Percentiles rank a stretch among this genome's conserved stretches.
Evolutionary conservation across 2,888 invertebrate genomes (phyloP).

Genomic region (Melipona bicolor): DNA sequence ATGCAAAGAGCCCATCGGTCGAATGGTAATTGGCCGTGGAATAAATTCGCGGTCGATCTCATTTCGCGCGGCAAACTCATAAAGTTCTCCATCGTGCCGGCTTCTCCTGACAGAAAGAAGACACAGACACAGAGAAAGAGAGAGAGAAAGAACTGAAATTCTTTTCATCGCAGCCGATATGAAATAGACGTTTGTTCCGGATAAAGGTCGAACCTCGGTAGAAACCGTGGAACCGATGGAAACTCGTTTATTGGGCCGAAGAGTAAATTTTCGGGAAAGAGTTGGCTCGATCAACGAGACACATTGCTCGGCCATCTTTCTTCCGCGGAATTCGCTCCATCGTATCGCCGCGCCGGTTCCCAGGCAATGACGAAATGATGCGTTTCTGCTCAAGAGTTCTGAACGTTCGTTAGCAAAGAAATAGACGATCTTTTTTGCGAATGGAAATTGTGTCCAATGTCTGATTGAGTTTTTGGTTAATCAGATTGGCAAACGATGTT

Average conservation of each 20-base stretch:
- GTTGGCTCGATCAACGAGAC: constrained; percentile 12
- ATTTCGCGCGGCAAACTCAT: constrained; percentile 31
- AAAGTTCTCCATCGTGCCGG: constrained; percentile 12
- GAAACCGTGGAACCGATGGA: not conserved
- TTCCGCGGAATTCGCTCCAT: constrained; percentile 6
- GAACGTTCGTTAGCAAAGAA: not conserved
- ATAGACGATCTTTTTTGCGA: not conserved
- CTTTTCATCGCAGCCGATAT: constrained; percentile 43
- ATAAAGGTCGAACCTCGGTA: constrained; percentile 19
- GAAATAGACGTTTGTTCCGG: constrained; percentile 58
- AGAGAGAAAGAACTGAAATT: constrained; percentile 10
- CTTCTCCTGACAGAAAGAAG: not conserved
- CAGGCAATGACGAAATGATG: constrained; percentile 16
- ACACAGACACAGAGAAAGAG: no score
- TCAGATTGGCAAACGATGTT: not conserved
- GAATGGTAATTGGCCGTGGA: constrained; percentile 52
- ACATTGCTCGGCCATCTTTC: constrained; percentile 26
- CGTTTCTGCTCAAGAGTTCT: not conserved
- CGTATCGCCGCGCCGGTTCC: not conserved
- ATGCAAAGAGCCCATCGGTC: constrained; percentile 27
- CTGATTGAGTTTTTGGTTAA: not conserved
- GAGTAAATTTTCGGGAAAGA: constrained; percentile 51
- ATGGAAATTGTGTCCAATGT: not conserved
- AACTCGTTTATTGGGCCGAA: constrained; percentile 39
- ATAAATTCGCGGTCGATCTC: constrained; percentile 47